Evolutionary conservation across 2,797 vertebrate genomes (phyloP), one percentile per base, ranked within the genome.

Genomic region (Chelonia mydas): DNA sequence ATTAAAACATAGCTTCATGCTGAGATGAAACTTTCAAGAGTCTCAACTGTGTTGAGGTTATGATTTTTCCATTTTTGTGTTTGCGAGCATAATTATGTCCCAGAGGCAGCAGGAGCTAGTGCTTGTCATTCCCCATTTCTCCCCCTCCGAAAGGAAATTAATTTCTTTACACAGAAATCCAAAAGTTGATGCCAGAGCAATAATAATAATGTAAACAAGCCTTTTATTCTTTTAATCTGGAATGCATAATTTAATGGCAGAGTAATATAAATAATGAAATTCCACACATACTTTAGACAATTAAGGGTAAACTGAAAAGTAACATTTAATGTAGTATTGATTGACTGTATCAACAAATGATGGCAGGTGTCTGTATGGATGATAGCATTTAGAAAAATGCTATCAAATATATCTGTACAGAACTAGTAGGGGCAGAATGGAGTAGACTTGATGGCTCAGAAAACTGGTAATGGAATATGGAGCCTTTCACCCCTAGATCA

Each of bases 1-100:
- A 97, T 97, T 98, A 97, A 98, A 98, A 97, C 96, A 97, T 97
- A 97, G 93, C 93, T 94, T 97, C 97, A 97, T 89, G 97, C 97
- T 98, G 97, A 97, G 97, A 97, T 95, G 97, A 97, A 98, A 98
- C 95, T 98, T 98, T 95, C 96, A 97, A 94, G 91, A 96, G 96
- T 85, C 81, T 96, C 96, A 90, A 93, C 94, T 97, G 84, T 96
- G 95, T 97, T 97, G 95, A 97, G 96, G 90, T 97, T 97, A 97
- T 84, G 96, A 97, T 97, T 97, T 96, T 97, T 97, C 94, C 94
- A 80, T 84, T 92, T 96, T 95, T 96, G 87, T 97, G 96, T 97
- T 95, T 96, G 88, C 93, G 97, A 97, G 94, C 93, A 92, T 97
- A 98, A 97, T 97, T 97, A 96, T 3, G 17, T 97, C 97, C 96